Percentiles rank a stretch among this genome's conserved stretches.
phyloP scores from a whole-genome alignment of 2,797 vertebrate genomes.

The Crocodylus rhombifer region DNA sequence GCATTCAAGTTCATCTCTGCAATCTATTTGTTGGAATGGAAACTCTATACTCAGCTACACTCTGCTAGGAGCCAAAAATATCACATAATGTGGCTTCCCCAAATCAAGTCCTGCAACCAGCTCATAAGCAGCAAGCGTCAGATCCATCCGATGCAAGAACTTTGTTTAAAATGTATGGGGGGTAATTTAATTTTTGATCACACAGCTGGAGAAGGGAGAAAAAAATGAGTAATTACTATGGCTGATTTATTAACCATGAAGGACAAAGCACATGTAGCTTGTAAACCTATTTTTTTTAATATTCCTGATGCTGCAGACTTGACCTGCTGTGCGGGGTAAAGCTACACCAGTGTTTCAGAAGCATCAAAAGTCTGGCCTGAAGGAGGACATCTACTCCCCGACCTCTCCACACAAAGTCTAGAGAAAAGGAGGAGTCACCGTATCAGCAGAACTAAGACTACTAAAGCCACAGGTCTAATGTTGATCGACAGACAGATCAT shows the following conservation, averaged over 20 bases:
- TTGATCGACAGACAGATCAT: background rate
- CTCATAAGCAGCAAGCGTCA: background rate
- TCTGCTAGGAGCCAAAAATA: background rate
- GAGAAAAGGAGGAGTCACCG: background rate
- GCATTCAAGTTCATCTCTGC: background rate
- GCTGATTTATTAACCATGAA: background rate
- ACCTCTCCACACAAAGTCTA: too few species aligned
- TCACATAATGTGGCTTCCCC: background rate
- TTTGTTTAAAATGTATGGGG: background rate
- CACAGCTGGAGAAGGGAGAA: background rate
- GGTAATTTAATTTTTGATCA: background rate
- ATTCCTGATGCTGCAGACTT: background rate
- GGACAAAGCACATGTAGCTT: background rate
- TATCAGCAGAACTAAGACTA: background rate
- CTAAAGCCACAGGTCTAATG: too few species aligned
- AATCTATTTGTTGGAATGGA: too few species aligned
- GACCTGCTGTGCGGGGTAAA: background rate
- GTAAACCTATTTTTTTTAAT: background rate
- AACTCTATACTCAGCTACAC: accelerated
- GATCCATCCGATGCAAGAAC: background rate
- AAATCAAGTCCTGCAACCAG: background rate
- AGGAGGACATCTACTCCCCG: too few species aligned
- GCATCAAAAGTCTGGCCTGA: background rate
- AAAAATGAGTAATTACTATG: background rate
- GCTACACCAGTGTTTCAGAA: accelerated